Percentiles rank a stretch among this genome's conserved stretches.
These are phyloP conservation scores for Eupeodes corollae DNA, from an alignment of 1,140 invertebrate species.

Conservation along the genomic window DNA sequence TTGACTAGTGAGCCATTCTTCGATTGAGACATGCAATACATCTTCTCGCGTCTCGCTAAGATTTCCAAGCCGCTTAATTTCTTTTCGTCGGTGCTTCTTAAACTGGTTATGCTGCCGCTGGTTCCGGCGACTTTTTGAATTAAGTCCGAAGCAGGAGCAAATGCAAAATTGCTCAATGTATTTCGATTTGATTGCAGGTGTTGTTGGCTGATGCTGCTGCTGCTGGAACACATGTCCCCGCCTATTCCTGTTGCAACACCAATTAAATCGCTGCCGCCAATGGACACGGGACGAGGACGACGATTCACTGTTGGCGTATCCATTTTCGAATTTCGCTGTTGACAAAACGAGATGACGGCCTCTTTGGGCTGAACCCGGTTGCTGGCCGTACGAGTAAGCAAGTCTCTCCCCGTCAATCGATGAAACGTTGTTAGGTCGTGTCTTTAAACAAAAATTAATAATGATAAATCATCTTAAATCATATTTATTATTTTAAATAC, in stretches of 20 bases:
- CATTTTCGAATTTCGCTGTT: conserved; percentile 40
- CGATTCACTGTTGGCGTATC: conserved; percentile 38
- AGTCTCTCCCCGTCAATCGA: conserved; percentile 37
- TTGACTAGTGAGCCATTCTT: conserved; percentile 36
- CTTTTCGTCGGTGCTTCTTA: conserved; percentile 27
- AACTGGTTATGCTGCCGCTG: conserved; percentile 20
- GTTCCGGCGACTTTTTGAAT: conserved; percentile 20
- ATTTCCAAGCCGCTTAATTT: conserved; percentile 39
- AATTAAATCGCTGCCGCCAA: neutral
- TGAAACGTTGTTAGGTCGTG: conserved; percentile 39
- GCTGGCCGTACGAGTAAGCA: conserved; percentile 36
- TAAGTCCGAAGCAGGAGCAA: conserved; percentile 14
- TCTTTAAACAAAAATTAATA: conserved; percentile 14
- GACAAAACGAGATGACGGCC: conserved; percentile 38
- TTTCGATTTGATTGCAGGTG: conserved; percentile 25
- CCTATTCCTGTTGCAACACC: too few species aligned
- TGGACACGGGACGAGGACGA: conserved; percentile 22
- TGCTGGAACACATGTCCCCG: conserved; percentile 16
- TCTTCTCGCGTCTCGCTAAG: conserved; percentile 39
- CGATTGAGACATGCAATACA: conserved; percentile 38
- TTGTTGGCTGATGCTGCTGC: conserved; percentile 19
- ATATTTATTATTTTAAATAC: neutral
- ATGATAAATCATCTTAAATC: neutral
- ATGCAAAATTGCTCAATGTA: conserved; percentile 37
- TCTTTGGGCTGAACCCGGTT: conserved; percentile 37